phyloP scores from a whole-genome alignment of 2,113 vertebrate species.

The Casuarius casuarius region DNA sequence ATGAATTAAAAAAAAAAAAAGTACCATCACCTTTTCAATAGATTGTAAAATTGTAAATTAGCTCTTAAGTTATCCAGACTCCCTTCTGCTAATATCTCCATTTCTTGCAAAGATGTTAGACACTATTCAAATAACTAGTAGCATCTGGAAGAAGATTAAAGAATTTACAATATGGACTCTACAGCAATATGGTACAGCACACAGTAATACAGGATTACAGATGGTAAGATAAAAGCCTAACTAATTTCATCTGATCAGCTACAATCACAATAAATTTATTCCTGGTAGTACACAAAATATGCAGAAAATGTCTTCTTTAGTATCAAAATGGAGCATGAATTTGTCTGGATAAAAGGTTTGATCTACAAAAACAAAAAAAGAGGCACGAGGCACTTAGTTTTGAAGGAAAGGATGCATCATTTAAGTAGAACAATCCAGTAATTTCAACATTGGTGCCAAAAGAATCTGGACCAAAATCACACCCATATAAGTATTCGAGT shows the following conservation, averaged over 20 bases:
- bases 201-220: not conserved
- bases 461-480: constrained; percentile 46
- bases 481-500: constrained; percentile 48
- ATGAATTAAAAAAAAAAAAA: not conserved
- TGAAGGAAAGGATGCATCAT: constrained; percentile 27
- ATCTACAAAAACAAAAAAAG: not conserved
- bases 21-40: not conserved
- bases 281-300: not conserved
- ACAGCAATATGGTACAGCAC: not conserved
- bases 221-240: not conserved
- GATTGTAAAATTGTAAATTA: not conserved
- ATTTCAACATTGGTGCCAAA: constrained; percentile 50
- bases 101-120: not conserved
- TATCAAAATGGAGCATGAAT: not conserved
- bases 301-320: not conserved
- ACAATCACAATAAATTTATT: not conserved
- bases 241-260: not conserved
- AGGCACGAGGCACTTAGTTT: not conserved
- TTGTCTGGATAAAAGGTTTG: not conserved
- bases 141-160: not conserved
- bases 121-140: not conserved
- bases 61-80: not conserved
- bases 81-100: too few relatives aligned
- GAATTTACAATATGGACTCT: not conserved
- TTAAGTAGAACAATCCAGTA: constrained; percentile 30